phyloP scores from a whole-genome alignment of 1,140 invertebrate species.

The Neodiprion pinetum region DNA sequence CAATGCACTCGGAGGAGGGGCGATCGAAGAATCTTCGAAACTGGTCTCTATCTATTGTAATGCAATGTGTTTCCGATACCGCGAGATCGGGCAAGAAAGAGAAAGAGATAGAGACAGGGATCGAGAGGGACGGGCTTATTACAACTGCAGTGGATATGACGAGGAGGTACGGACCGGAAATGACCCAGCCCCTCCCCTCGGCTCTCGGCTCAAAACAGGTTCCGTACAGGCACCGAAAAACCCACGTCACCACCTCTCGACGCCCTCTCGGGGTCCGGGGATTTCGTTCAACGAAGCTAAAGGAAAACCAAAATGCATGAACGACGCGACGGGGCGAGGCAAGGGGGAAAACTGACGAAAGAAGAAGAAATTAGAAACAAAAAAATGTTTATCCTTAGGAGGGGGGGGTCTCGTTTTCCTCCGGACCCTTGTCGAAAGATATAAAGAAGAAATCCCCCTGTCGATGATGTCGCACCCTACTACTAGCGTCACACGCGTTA shows the following conservation, averaged over 20 bases:
- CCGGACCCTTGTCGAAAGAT: background rate
- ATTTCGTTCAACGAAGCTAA: background rate
- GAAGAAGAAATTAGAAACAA: background rate
- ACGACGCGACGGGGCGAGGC: too few relatives aligned
- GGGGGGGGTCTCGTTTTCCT: background rate
- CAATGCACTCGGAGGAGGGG: too few relatives aligned
- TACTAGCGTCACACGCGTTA: too few relatives aligned
- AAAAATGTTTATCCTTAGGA: background rate
- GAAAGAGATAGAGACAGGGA: too few relatives aligned
- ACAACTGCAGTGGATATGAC: background rate
- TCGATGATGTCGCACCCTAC: too few relatives aligned
- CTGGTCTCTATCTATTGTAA: too few relatives aligned
- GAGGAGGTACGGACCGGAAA: conserved; percentile 6
- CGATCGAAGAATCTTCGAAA: too few relatives aligned
- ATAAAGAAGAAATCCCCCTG: too few relatives aligned
- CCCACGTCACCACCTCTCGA: background rate
- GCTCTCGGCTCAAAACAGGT: background rate
- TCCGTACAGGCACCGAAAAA: conserved; percentile 3
- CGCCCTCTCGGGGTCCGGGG: background rate
- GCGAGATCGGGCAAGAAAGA: too few relatives aligned
- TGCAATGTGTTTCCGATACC: too few relatives aligned
- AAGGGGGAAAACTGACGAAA: background rate
- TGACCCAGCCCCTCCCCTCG: background rate
- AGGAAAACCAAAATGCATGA: background rate
- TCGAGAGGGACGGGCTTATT: too few relatives aligned